Conservation (phyloP, 1,140 invertebrate species). For the Drosophila ohnishii region DNA sequence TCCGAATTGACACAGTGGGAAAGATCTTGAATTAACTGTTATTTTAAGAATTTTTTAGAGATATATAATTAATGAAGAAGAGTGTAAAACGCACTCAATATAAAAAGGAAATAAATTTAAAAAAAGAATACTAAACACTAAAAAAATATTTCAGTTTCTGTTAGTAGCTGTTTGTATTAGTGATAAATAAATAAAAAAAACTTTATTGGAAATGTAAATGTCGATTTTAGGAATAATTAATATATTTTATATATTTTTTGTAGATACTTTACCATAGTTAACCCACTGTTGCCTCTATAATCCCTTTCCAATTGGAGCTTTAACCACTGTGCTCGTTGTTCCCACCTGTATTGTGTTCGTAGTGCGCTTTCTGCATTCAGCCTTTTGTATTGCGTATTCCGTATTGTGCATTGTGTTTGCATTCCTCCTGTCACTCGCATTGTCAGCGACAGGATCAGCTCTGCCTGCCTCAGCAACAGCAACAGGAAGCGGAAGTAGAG, state of each 20-base stretch:
- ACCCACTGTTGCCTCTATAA: not conserved
- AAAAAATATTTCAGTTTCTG: not conserved
- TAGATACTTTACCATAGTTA: not conserved
- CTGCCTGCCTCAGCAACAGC: not conserved
- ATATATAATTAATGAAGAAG: too few relatives aligned
- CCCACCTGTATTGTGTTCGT: conserved; percentile 50
- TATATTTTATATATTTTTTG: not conserved
- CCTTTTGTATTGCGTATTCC: conserved; percentile 28
- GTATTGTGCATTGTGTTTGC: conserved; percentile 64
- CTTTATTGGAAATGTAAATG: not conserved
- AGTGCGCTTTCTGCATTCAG: conserved; percentile 47
- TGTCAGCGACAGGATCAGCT: conserved; percentile 61
- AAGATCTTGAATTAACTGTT: too few relatives aligned
- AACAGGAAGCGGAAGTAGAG: conserved; percentile 41
- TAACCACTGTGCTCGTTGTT: conserved; percentile 19
- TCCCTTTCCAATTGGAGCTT: not conserved
- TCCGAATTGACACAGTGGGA: conserved; percentile 23
- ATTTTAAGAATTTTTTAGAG: not conserved
- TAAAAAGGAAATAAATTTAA: not conserved
- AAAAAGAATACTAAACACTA: not conserved
- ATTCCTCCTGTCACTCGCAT: conserved; percentile 65
- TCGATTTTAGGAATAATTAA: not conserved
- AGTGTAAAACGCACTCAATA: not conserved
- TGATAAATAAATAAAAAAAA: not conserved
- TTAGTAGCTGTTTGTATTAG: not conserved